Percentiles rank a stretch among this genome's conserved stretches.
Conservation (phyloP, 2,888 invertebrate genomes). For the Ellobium chinense region DNA sequence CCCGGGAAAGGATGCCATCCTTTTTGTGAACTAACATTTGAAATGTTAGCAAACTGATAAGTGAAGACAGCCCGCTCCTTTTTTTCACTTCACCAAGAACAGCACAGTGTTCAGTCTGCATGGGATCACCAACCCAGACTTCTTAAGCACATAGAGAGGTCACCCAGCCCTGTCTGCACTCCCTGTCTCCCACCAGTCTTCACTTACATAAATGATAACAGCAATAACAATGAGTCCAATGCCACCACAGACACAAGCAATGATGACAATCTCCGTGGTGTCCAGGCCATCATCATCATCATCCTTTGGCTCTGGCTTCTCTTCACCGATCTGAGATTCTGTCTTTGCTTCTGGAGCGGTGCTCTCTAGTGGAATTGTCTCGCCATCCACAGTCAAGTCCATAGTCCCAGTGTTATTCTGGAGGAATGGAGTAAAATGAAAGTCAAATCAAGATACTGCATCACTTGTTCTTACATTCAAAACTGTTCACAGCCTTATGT, state of each 20-base stretch:
- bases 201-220: slow-evolving; percentile 27
- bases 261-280: slow-evolving; percentile 28
- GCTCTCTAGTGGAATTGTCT: background rate
- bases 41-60: too few relatives aligned
- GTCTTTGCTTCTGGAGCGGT: background rate
- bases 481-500: too few relatives aligned
- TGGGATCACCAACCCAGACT: too few relatives aligned
- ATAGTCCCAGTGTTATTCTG: background rate
- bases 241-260: slow-evolving; percentile 19
- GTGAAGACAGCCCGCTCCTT: too few relatives aligned
- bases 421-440: background rate
- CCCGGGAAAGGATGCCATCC: too few relatives aligned
- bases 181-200: too few relatives aligned
- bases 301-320: background rate
- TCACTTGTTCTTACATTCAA: too few relatives aligned
- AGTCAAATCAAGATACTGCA: background rate
- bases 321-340: background rate
- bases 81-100: too few relatives aligned
- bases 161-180: too few relatives aligned
- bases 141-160: too few relatives aligned
- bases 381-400: background rate
- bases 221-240: slow-evolving; percentile 21
- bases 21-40: too few relatives aligned
- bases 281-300: slow-evolving; percentile 10
- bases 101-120: too few relatives aligned